Conservation (phyloP, 2,113 vertebrate genomes). For the Aplodontia rufa region DNA sequence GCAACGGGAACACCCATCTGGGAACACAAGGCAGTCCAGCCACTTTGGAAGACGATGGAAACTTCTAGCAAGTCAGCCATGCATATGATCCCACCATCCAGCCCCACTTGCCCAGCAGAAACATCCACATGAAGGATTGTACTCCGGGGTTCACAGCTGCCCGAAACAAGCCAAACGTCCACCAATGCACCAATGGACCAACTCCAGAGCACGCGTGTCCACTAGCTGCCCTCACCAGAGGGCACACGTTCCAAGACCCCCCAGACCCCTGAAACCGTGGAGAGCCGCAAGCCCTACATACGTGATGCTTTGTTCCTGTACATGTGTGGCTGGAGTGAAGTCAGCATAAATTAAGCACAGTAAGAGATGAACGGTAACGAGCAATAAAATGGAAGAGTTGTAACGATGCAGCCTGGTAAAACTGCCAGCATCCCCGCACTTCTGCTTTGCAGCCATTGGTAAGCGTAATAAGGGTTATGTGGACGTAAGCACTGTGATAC, state of each 20-base stretch:
- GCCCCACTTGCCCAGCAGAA: neutral
- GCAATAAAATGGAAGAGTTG: neutral
- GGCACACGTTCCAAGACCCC: neutral
- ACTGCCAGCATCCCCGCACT: neutral
- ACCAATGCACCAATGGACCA: rapidly evolving
- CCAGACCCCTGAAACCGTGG: neutral
- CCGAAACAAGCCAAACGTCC: neutral
- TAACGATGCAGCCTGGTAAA: neutral
- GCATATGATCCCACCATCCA: rapidly evolving
- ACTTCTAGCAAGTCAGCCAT: neutral
- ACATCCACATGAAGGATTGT: neutral
- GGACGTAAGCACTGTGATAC: neutral
- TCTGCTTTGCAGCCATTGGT: neutral
- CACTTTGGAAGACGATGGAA: neutral
- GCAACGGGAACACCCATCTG: rapidly evolving
- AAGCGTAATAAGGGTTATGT: neutral
- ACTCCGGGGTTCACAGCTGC: rapidly evolving
- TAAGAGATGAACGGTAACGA: neutral
- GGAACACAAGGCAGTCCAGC: rapidly evolving
- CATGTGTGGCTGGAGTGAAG: too few relatives aligned
- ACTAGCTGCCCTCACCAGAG: too few relatives aligned
- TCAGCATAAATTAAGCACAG: neutral
- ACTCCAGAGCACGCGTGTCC: too few relatives aligned
- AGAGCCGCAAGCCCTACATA: neutral
- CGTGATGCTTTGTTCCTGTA: too few relatives aligned